Conservation (phyloP, 2,797 vertebrate genomes). For the Sebastes oblongus region DNA sequence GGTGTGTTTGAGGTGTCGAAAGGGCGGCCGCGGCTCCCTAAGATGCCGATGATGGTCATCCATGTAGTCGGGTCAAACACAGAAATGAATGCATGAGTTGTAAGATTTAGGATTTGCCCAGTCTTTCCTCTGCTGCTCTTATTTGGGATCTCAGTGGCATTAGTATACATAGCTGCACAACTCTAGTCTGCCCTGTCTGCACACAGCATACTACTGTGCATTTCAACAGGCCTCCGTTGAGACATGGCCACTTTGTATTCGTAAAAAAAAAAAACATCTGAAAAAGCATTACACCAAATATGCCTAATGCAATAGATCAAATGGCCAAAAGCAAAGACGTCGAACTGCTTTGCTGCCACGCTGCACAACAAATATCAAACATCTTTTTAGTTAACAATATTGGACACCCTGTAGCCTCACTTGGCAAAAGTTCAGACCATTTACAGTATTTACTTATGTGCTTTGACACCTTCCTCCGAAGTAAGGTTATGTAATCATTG, state of each 20-base stretch:
- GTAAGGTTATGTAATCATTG: background rate
- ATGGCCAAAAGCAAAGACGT: constrained; percentile 21
- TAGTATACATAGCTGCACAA: constrained; percentile 67
- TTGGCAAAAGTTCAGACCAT: background rate
- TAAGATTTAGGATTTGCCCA: constrained; percentile 15
- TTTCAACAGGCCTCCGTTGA: constrained; percentile 63
- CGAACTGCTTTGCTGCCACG: constrained; percentile 21
- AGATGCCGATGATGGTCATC: background rate
- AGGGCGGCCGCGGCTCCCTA: background rate
- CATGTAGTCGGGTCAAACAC: background rate
- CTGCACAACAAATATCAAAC: constrained; percentile 17
- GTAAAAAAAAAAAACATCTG: constrained; percentile 27
- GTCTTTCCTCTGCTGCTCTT: constrained; percentile 9
- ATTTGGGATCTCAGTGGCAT: constrained; percentile 50
- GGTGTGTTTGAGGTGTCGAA: background rate
- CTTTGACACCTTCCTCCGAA: constrained; percentile 14
- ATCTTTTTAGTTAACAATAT: constrained; percentile 9
- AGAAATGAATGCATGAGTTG: constrained; percentile 7
- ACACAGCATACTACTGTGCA: constrained; percentile 52
- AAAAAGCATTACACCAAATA: constrained; percentile 29
- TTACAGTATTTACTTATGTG: constrained; percentile 8
- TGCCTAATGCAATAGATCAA: constrained; percentile 37
- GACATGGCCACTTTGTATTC: constrained; percentile 38
- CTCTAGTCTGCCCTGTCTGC: constrained; percentile 43
- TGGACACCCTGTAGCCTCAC: background rate